These are phyloP conservation scores for Pterocles orientalis DNA, from an alignment of 2,113 vertebrate species.

Conservation along the genomic window DNA sequence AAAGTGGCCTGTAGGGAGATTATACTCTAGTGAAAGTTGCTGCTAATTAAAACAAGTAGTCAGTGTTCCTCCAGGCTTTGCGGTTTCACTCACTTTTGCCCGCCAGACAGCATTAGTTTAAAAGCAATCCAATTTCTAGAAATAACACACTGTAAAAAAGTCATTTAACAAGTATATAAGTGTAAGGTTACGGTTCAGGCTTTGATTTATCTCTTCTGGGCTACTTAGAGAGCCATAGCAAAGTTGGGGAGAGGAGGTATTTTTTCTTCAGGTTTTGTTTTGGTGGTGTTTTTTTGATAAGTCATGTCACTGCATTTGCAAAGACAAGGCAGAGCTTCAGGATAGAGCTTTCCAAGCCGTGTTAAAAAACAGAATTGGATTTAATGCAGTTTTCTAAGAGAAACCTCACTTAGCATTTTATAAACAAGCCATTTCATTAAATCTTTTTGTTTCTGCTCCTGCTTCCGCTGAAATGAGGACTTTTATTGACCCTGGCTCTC, in stretches of 20 bases:
- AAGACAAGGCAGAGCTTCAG: neutral
- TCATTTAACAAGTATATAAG: conserved; percentile 82
- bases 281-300: neutral
- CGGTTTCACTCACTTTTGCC: conserved; percentile 85
- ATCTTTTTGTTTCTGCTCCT: conserved; percentile 61
- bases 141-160: conserved; percentile 84
- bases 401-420: conserved; percentile 64
- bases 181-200: conserved; percentile 80
- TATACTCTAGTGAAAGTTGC: conserved; percentile 93
- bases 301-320: neutral
- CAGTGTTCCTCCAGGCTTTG: conserved; percentile 94
- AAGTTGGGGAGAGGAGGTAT: conserved; percentile 3
- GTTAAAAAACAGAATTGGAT: conserved; percentile 61
- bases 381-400: conserved; percentile 52
- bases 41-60: conserved; percentile 98
- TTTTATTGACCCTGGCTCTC: conserved; percentile 63
- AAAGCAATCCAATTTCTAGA: conserved; percentile 84
- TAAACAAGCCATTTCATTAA: conserved; percentile 74
- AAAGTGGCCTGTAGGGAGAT: conserved; percentile 87
- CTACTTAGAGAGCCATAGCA: conserved; percentile 62
- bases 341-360: conserved; percentile 39
- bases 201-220: conserved; percentile 76
- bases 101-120: conserved; percentile 83
- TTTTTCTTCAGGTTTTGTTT: neutral
- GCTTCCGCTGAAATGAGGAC: conserved; percentile 50